Percentiles rank a stretch among this genome's conserved stretches.
These are phyloP conservation scores for Aldrovandia affinis DNA, from an alignment of 2,797 vertebrate species.

Conservation along the genomic window DNA sequence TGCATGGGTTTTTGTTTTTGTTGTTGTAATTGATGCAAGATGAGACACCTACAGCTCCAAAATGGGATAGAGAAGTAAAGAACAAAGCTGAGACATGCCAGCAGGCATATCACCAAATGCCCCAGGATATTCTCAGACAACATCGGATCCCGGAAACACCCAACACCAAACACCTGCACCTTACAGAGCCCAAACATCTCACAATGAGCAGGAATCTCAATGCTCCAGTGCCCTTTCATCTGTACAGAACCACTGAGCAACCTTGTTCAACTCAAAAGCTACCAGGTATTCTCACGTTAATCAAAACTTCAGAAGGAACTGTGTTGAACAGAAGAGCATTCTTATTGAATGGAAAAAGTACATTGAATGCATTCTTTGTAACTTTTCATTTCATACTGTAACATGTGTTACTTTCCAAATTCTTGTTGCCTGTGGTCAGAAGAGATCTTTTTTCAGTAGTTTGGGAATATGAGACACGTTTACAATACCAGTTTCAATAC, in stretches of 20 bases:
- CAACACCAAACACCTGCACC: neutral
- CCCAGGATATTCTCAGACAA: neutral
- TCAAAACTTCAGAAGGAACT: neutral
- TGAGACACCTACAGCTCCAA: neutral
- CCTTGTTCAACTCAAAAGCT: neutral
- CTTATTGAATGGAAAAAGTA: neutral
- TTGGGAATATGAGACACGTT: constrained; percentile 29
- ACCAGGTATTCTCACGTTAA: neutral
- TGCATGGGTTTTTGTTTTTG: neutral
- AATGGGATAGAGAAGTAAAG: neutral
- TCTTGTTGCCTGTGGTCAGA: constrained; percentile 1
- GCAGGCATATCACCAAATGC: neutral
- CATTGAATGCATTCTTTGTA: neutral
- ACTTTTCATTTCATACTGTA: neutral
- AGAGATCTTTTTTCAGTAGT: constrained; percentile 3
- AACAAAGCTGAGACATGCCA: neutral
- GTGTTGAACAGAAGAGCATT: too few relatives aligned
- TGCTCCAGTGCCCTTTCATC: neutral
- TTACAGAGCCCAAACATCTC: neutral
- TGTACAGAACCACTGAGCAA: neutral
- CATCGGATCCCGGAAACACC: neutral
- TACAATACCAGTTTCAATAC: constrained; percentile 20
- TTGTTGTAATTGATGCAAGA: neutral
- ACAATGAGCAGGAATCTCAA: neutral
- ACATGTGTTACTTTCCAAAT: neutral